Evolutionary conservation across 2,888 invertebrate genomes (phyloP).

Genomic region (Monoplex corrugatus): DNA sequence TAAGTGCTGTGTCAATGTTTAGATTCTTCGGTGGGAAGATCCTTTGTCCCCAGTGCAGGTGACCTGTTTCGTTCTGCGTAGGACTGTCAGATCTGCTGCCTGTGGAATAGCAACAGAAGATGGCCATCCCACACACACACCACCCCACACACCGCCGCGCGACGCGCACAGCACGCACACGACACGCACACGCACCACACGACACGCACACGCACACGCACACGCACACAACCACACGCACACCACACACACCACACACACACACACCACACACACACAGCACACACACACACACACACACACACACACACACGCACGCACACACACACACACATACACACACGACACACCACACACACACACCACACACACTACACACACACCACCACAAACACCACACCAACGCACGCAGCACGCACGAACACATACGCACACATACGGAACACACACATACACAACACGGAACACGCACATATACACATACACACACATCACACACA

Average conservation of each 20-base stretch:
- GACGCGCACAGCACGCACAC: neutral
- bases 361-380: slow-evolving; percentile 23
- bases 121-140: neutral
- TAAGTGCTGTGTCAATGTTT: no score
- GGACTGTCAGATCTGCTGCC: no score
- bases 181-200: neutral
- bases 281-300: slow-evolving; percentile 10
- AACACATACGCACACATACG: neutral
- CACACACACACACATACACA: slow-evolving; percentile 5
- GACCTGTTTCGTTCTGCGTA: no score
- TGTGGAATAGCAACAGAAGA: neutral
- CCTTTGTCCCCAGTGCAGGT: no score
- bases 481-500: neutral
- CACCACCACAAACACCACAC: neutral
- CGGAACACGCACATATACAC: neutral
- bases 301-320: slow-evolving; percentile 10
- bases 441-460: neutral
- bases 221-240: neutral
- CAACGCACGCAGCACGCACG: neutral
- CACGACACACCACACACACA: neutral
- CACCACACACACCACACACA: slow-evolving; percentile 10
- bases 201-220: neutral
- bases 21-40: no score
- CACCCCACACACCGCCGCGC: neutral
- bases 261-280: slow-evolving; percentile 9